These are phyloP conservation scores for Gnathonemus echidnorhynchus DNA, from an alignment of 2,113 vertebrate species.

Conservation along the genomic window DNA sequence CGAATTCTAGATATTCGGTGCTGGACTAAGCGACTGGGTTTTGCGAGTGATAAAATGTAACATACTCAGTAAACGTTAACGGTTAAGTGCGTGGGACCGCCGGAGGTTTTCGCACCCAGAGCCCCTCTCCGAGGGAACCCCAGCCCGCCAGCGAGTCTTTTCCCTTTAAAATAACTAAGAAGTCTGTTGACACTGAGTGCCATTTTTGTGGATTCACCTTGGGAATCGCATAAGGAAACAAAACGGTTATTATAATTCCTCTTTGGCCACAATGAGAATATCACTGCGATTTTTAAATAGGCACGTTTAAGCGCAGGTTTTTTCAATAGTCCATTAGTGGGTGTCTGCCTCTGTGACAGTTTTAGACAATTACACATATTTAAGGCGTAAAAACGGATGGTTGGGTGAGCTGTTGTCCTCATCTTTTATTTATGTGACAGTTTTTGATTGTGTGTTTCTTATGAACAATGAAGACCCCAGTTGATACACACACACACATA, in stretches of 20 bases:
- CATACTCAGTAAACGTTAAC: background rate
- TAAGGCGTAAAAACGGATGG: conserved; percentile 7
- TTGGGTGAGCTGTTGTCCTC: background rate
- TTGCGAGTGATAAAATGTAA: background rate
- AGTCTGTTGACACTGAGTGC: conserved; percentile 5
- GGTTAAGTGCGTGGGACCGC: background rate
- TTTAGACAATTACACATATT: conserved; percentile 9
- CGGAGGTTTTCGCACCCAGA: background rate
- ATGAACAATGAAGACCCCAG: background rate
- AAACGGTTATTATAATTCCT: conserved; percentile 2
- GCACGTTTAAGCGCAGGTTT: background rate
- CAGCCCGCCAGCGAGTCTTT: background rate
- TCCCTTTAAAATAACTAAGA: background rate
- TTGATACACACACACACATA: background rate
- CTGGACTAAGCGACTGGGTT: background rate
- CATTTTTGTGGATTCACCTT: conserved; percentile 4
- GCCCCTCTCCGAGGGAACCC: background rate
- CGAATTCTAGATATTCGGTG: background rate
- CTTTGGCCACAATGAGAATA: background rate
- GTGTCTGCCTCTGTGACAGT: background rate
- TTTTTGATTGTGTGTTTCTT: background rate
- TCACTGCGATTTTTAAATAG: background rate
- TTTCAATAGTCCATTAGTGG: background rate
- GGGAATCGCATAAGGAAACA: background rate
- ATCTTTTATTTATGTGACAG: conserved; percentile 13